Evolutionary conservation across 2,888 invertebrate genomes (phyloP).

Genomic region (Amphipyra berbera): DNA sequence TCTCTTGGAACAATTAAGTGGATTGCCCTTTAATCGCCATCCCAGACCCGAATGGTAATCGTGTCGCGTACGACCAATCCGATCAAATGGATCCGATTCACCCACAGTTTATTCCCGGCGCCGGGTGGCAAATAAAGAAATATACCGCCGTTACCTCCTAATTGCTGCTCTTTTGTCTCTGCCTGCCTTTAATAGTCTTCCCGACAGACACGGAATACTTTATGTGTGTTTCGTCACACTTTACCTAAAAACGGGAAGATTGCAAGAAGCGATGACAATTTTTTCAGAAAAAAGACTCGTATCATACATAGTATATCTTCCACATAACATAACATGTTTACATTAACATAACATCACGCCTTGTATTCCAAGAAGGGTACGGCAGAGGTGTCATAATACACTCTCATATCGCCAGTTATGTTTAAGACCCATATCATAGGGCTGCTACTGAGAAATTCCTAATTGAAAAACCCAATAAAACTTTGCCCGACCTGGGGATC

Average conservation of each 20-base stretch:
- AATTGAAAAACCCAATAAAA: no score
- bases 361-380: no score
- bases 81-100: constrained; percentile 15
- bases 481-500: no score
- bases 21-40: constrained; percentile 28
- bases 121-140: constrained; percentile 16
- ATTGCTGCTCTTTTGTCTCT: constrained; percentile 20
- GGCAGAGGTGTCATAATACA: no score
- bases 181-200: constrained; percentile 6
- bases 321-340: no score
- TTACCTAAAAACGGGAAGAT: neutral
- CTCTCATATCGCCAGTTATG: no score
- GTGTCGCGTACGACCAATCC: constrained; percentile 10
- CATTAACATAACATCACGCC: no score
- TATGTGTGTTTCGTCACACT: constrained; percentile 1
- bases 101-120: constrained; percentile 20
- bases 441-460: no score
- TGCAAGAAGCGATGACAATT: neutral
- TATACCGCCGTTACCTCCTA: constrained; percentile 10
- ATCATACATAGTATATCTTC: no score
- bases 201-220: neutral
- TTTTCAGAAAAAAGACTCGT: neutral
- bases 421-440: no score
- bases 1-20: constrained; percentile 28
- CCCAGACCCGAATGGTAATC: constrained; percentile 12